Conservation (phyloP, 2,113 vertebrate genomes). For the Thymallus thymallus region DNA sequence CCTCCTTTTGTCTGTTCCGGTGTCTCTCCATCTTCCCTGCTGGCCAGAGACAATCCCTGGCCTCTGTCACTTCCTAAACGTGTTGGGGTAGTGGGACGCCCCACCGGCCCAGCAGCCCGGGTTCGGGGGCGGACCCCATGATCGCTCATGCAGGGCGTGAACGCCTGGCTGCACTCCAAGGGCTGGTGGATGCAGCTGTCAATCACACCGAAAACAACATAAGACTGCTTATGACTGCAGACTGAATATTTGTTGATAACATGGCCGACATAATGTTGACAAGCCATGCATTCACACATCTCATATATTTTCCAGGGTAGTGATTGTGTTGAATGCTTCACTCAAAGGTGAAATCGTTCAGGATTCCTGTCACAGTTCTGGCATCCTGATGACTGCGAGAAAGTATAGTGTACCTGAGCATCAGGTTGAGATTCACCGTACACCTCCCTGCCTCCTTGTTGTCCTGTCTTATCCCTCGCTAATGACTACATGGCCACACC, state of each 20-base stretch:
- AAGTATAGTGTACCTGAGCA: too few relatives aligned
- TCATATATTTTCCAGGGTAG: neutral
- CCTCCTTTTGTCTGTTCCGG: slow-evolving; percentile 51
- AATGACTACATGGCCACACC: slow-evolving; percentile 59
- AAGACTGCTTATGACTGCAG: slow-evolving; percentile 4
- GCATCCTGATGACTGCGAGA: too few relatives aligned
- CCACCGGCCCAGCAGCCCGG: slow-evolving; percentile 38
- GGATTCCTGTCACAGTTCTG: too few relatives aligned
- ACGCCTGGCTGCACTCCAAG: slow-evolving; percentile 50
- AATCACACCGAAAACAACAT: slow-evolving; percentile 42
- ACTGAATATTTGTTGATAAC: slow-evolving; percentile 21
- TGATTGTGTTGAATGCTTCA: neutral
- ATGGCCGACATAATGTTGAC: slow-evolving; percentile 2
- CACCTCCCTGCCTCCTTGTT: neutral
- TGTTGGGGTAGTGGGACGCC: slow-evolving; percentile 44
- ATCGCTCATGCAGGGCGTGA: slow-evolving; percentile 61
- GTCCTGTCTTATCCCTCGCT: slow-evolving; percentile 48
- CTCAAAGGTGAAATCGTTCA: too few relatives aligned
- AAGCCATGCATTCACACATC: slow-evolving; percentile 4
- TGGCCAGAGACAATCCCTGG: slow-evolving; percentile 64
- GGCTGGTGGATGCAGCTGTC: slow-evolving; percentile 59
- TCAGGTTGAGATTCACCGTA: neutral
- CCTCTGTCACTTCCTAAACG: slow-evolving; percentile 65
- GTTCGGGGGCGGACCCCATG: slow-evolving; percentile 46
- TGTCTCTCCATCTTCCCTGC: slow-evolving; percentile 51